Percentiles rank a stretch among this genome's conserved stretches.
phyloP scores from a whole-genome alignment of 2,888 invertebrate species.

The Drosophila flavopinicola region DNA sequence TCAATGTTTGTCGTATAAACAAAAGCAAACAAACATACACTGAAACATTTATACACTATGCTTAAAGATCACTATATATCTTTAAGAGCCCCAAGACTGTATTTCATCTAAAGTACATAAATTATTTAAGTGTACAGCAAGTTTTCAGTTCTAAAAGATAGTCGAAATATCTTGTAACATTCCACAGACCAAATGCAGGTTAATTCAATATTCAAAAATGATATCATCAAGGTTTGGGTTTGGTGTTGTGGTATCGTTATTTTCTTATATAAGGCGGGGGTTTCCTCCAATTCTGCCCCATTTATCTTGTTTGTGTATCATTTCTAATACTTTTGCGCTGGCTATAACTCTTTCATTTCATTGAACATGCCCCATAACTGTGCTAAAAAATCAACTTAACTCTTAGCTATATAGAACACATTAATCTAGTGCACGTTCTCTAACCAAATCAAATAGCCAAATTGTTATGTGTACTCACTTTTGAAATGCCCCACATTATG shows the following conservation, averaged over 20 bases:
- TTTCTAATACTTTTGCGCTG: slow-evolving; percentile 52
- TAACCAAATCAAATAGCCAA: slow-evolving; percentile 48
- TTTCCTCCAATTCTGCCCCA: slow-evolving; percentile 5
- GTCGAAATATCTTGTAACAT: background rate
- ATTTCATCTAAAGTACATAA: too few relatives aligned
- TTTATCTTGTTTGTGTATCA: slow-evolving; percentile 16
- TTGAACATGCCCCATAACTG: slow-evolving; percentile 49
- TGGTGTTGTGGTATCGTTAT: slow-evolving; percentile 19
- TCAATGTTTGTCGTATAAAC: slow-evolving; percentile 39
- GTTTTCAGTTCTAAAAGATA: background rate
- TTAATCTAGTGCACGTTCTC: slow-evolving; percentile 67
- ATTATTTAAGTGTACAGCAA: too few relatives aligned
- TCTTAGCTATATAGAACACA: slow-evolving; percentile 17
- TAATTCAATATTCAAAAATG: background rate
- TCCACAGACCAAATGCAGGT: background rate
- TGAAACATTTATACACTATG: slow-evolving; percentile 7
- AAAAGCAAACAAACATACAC: slow-evolving; percentile 26
- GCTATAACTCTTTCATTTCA: slow-evolving; percentile 61
- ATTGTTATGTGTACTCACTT: slow-evolving; percentile 59
- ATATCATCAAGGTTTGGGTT: slow-evolving; percentile 23
- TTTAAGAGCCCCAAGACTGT: background rate
- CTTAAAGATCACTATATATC: background rate
- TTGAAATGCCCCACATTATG: background rate
- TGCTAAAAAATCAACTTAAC: slow-evolving; percentile 42
- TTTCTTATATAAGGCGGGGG: background rate